phyloP scores from a whole-genome alignment of 2,113 vertebrate species.

The Bothrops jararaca region DNA sequence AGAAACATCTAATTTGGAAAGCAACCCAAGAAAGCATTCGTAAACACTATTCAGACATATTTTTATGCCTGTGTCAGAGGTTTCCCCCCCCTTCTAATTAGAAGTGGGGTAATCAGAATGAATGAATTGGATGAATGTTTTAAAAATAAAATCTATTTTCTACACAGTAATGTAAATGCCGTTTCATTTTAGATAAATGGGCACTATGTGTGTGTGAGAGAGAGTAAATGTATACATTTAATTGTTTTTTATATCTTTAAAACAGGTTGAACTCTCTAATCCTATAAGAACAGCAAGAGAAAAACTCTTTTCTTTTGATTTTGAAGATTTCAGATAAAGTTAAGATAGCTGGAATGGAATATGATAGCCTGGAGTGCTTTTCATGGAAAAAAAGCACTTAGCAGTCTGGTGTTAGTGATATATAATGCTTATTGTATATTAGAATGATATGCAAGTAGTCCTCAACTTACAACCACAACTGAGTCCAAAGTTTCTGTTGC shows the following conservation, averaged over 20 bases:
- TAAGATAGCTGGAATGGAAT: neutral
- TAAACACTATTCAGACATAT: neutral
- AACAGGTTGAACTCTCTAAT: neutral
- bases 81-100: neutral
- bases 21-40: neutral
- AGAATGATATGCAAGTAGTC: neutral
- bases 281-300: neutral
- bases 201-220: neutral
- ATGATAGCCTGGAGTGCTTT: neutral
- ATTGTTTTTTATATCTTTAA: neutral
- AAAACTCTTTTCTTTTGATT: neutral
- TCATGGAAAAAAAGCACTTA: neutral
- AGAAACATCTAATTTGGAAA: neutral
- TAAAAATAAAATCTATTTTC: neutral
- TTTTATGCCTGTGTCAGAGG: accelerated
- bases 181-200: neutral
- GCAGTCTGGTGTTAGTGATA: neutral
- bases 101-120: neutral
- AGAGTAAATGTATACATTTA: neutral
- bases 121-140: neutral
- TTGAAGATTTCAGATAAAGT: neutral
- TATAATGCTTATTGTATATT: neutral
- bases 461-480: neutral
- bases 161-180: neutral
- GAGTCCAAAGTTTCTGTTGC: neutral